Evolutionary conservation across 2,888 invertebrate species (phyloP).

Genomic region (Tenthredo notha): DNA sequence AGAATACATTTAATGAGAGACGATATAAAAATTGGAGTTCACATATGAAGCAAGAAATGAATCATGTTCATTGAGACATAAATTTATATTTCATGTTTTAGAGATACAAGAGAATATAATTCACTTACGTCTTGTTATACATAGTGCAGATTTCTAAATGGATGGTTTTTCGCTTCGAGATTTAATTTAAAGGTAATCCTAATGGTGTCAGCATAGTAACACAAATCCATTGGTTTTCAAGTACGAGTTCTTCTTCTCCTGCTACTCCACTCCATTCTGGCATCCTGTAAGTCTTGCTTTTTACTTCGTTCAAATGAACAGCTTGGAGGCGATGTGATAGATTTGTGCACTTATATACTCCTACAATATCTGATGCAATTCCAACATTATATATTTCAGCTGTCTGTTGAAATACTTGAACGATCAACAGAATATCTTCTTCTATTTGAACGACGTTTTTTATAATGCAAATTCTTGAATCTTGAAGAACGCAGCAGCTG

Average conservation of each 20-base stretch:
- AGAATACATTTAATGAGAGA: too few species aligned
- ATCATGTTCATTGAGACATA: too few species aligned
- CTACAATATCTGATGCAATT: neutral
- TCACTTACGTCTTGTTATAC: too few species aligned
- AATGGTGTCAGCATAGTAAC: constrained; percentile 2
- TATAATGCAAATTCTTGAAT: neutral
- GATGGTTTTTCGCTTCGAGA: too few species aligned
- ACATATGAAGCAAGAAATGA: too few species aligned
- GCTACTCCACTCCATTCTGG: neutral
- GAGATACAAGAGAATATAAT: too few species aligned
- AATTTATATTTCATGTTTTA: too few species aligned
- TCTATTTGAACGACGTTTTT: constrained; percentile 4
- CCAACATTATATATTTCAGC: constrained; percentile 32
- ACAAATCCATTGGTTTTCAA: constrained; percentile 41
- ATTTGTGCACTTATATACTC: constrained; percentile 34
- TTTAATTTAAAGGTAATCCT: neutral
- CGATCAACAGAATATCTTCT: constrained; percentile 27
- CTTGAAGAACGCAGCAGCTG: neutral
- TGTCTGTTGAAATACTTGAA: constrained; percentile 15
- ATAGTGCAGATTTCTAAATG: too few species aligned
- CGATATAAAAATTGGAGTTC: too few species aligned
- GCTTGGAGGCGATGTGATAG: neutral
- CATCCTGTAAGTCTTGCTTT: constrained; percentile 45
- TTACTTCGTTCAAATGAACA: neutral
- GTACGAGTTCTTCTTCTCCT: constrained; percentile 19